These are phyloP conservation scores for Colinus virginianus DNA, from an alignment of 2,113 vertebrate species.

Conservation along the genomic window DNA sequence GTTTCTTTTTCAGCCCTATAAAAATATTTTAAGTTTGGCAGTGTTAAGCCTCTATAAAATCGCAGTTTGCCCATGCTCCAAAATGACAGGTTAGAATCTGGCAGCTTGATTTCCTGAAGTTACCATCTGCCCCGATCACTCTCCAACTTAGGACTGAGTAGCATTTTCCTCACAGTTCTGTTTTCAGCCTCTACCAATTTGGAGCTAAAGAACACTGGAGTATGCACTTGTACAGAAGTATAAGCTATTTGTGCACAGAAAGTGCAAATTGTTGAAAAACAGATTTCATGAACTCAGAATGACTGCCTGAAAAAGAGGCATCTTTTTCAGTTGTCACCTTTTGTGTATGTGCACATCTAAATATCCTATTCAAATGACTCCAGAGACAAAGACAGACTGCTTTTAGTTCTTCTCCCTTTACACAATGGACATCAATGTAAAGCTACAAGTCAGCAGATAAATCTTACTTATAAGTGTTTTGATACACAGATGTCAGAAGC, in stretches of 20 bases:
- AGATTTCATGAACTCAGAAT: not conserved
- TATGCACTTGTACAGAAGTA: not conserved
- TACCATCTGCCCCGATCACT: conserved; percentile 34
- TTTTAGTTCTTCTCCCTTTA: not conserved
- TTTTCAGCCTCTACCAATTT: not conserved
- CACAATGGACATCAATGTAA: not conserved
- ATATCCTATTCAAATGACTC: not conserved
- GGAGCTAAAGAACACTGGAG: not conserved
- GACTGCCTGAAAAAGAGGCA: not conserved
- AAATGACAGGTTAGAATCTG: conserved; percentile 48
- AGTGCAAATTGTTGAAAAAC: not conserved
- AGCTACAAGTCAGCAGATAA: not conserved
- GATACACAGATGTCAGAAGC: not conserved
- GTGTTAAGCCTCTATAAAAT: conserved; percentile 42
- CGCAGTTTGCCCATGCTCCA: conserved; percentile 42
- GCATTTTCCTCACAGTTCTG: not conserved
- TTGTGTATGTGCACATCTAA: not conserved
- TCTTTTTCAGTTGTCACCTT: not conserved
- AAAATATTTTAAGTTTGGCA: conserved; percentile 52
- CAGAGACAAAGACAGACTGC: not conserved
- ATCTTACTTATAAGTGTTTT: not conserved
- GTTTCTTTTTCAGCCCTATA: conserved; percentile 41
- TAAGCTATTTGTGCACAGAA: not conserved
- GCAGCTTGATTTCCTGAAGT: not conserved
- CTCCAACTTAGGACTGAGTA: not conserved